Percentiles rank a stretch among this genome's conserved stretches.
Conservation (phyloP, 92 coral and sea anemone genomes). For the Actinostola sp. region DNA sequence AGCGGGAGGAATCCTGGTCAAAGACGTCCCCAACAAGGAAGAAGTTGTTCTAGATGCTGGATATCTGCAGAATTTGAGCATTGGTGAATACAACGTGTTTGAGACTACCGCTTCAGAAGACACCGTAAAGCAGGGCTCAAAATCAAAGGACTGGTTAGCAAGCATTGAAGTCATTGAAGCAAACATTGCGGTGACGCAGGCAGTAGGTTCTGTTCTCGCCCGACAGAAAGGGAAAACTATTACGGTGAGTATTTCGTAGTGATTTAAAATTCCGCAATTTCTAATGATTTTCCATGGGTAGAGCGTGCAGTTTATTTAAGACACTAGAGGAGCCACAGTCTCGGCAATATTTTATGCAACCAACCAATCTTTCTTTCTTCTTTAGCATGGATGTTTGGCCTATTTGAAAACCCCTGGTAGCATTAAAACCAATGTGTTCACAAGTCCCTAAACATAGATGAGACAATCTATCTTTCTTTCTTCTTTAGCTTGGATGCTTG, state of each 20-base stretch:
- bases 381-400: too few relatives aligned
- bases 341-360: too few relatives aligned
- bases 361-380: too few relatives aligned
- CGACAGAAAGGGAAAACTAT: background rate
- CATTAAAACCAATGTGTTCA: too few relatives aligned
- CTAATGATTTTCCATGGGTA: too few relatives aligned
- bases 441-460: too few relatives aligned
- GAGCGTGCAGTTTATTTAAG: too few relatives aligned
- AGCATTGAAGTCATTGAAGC: conserved; percentile 3
- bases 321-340: too few relatives aligned
- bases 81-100: conserved; percentile 12
- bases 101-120: background rate
- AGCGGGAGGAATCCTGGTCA: background rate
- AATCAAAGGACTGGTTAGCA: conserved; percentile 16
- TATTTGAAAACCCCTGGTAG: too few relatives aligned
- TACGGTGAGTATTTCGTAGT: background rate
- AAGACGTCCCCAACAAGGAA: conserved; percentile 2
- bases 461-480: too few relatives aligned
- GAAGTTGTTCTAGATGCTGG: conserved; percentile 20
- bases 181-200: background rate
- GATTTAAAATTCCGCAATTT: too few relatives aligned
- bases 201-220: background rate
- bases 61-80: conserved; percentile 1
- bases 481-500: too few relatives aligned
- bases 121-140: background rate